These are phyloP conservation scores for Netelia inedita DNA, from an alignment of 2,888 invertebrate genomes.

Conservation along the genomic window DNA sequence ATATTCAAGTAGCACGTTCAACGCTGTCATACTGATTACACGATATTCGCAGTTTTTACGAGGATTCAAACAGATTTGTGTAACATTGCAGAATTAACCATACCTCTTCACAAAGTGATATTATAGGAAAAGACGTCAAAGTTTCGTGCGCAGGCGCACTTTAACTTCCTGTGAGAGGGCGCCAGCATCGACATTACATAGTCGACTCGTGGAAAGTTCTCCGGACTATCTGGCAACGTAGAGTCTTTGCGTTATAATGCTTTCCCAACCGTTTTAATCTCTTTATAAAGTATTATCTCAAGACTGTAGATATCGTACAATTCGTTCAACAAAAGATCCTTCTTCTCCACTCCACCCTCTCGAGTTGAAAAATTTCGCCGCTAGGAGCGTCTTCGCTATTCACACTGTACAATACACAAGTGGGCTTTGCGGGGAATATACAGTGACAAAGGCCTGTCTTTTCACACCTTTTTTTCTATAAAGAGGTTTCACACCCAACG, in stretches of 20 bases:
- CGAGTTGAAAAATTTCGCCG: slow-evolving; percentile 9
- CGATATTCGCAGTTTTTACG: slow-evolving; percentile 51
- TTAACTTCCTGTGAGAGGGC: slow-evolving; percentile 72
- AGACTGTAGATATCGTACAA: background rate
- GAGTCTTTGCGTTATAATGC: background rate
- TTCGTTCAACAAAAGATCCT: background rate
- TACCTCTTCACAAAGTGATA: slow-evolving; percentile 79
- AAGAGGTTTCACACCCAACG: background rate
- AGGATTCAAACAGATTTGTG: slow-evolving; percentile 77
- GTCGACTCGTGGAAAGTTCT: slow-evolving; percentile 7
- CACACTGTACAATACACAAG: slow-evolving; percentile 9
- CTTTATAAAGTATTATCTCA: background rate
- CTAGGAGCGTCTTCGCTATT: background rate
- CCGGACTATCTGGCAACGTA: background rate
- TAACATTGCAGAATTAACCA: slow-evolving; percentile 64
- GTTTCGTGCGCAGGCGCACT: slow-evolving; percentile 60
- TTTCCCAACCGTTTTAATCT: background rate
- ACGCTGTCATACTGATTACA: slow-evolving; percentile 25
- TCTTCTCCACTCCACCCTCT: background rate
- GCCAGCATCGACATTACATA: slow-evolving; percentile 33
- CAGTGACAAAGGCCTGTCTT: slow-evolving; percentile 21
- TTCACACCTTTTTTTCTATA: slow-evolving; percentile 23
- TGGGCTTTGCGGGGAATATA: slow-evolving; percentile 18
- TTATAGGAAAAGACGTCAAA: slow-evolving; percentile 78
- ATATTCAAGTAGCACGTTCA: slow-evolving; percentile 40